Base-by-base conservation (phyloP, 2,797 vertebrate species). In the Melanotaenia nigrans region DNA sequence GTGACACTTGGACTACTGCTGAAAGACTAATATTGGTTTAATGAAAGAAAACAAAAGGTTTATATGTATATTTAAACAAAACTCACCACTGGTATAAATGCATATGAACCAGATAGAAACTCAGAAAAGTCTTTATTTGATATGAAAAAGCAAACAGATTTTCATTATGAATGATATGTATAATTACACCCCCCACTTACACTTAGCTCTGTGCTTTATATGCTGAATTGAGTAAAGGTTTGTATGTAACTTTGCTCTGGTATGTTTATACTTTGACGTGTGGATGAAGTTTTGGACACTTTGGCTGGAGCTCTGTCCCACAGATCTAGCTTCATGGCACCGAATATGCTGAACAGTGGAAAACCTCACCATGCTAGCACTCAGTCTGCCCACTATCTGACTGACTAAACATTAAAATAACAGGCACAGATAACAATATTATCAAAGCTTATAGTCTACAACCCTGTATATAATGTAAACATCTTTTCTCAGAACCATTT, bases 111-210 rank as follows among this genome's bases (percentile, higher is more conserved):
- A 54, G 5, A 54, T 14, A 25, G 18, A 35, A 71, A 30, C 24
- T 79, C 38, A 72, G 25, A 79, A 65, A 70, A 74, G 58, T 64
- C 9, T 88, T 91, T 89, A 89, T 92, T 90, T 82, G 14, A 75
- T 83, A 77, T 71, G 64, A 83, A 83, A 82, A 87, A 49, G 63
- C 73, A 71, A 65, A 73, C 30, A 32, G 42, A 56, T 53, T 49
- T 2, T 76, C 36, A 51, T 68, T 12, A 80, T 69, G 35, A 66
- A 0, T 61, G n/a, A 74, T 71, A 54, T 78, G 54, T 71, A 53
- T 86, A 75, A 85, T 84, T 88, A 86, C 81, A 89, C 64, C 55
- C 1, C 55, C n/a, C 10, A 51, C 30, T 35, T 30, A 36, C 69
- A 56, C 25, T 14, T 20, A 54, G 35, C 24, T 18, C 28, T 56